These are phyloP conservation scores for Pristionchus mayeri DNA, from an alignment of 2,888 invertebrate species.

Conservation along the genomic window DNA sequence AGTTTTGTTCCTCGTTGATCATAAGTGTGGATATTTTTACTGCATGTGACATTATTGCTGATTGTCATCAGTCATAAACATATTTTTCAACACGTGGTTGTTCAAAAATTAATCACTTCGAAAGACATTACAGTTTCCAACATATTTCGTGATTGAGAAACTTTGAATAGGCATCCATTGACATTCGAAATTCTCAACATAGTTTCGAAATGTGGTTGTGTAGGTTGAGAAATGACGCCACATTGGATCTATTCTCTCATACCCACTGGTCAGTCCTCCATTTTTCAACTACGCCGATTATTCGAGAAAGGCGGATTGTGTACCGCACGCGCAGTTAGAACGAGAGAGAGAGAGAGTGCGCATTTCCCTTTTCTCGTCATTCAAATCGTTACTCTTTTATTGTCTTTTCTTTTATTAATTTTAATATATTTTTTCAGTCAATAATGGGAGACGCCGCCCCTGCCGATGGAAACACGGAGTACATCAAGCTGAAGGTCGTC, in stretches of 20 bases:
- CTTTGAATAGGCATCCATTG: not conserved
- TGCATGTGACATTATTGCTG: not conserved
- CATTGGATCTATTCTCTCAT: too few relatives aligned
- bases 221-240: not conserved
- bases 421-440: not conserved
- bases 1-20: not conserved
- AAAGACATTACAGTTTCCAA: not conserved
- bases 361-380: not conserved
- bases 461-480: conserved; percentile 79
- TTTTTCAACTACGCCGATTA: not conserved
- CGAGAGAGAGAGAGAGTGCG: too few relatives aligned
- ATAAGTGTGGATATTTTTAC: not conserved
- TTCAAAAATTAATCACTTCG: not conserved
- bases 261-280: not conserved
- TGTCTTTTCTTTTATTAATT: not conserved
- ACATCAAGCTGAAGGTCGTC: conserved; percentile 82
- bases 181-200: not conserved
- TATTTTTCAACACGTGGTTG: not conserved
- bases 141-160: not conserved
- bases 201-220: not conserved
- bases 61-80: not conserved
- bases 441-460: not conserved
- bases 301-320: too few relatives aligned
- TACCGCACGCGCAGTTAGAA: too few relatives aligned
- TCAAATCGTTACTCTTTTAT: not conserved